Base-by-base conservation (phyloP, 2,113 vertebrate genomes). In the Choloepus hoffmanni region DNA sequence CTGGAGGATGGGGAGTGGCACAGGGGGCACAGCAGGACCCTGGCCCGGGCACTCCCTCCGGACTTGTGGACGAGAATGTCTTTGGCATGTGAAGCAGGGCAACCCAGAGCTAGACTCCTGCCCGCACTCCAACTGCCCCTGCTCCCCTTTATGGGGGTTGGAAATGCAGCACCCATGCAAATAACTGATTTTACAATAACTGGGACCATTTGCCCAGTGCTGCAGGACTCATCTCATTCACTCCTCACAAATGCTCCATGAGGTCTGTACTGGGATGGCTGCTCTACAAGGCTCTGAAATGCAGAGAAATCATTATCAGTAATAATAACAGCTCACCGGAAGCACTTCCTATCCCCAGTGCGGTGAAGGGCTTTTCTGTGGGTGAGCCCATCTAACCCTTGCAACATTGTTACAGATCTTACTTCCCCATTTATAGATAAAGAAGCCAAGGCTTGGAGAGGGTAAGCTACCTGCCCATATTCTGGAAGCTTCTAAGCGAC, bases 281-380 rank as follows among this genome's bases (percentile, higher is more conserved):
- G 21, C 21, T 60, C 21, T 7, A 21, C 58, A 60, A 60, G 58
- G 58, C 55, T 45, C 89, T 24, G n/a, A 43, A n/a, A 7, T 0
- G 10, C 76, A 48, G 55, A 45, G 43, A 24, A 33, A 3, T 13
- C n/a, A 7, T 26, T 10, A 24, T 33, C 55, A 5, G 87, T 0
- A 24, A 13, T 36, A 1, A 0, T 1, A 0, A 28, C 5, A 1
- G 6, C 30, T 18, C 16, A 2, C 13, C 1, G 8, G 50, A 45
- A 78, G 55, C 3, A 1, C 14, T 12, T 24, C 70, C 24, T 1
- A 0, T 1, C 2, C 63, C 68, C 21, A 45, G 76, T 6, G 7
- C 77, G 3, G 26, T 15, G 30, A 18, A 11, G 53, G 33, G 43
- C 72, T n/a, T 48, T 33, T 8, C 13, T 13, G 53, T 1, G 43